These are phyloP conservation scores for Gonioctena quinquepunctata DNA, from an alignment of 1,140 invertebrate genomes.

Conservation along the genomic window DNA sequence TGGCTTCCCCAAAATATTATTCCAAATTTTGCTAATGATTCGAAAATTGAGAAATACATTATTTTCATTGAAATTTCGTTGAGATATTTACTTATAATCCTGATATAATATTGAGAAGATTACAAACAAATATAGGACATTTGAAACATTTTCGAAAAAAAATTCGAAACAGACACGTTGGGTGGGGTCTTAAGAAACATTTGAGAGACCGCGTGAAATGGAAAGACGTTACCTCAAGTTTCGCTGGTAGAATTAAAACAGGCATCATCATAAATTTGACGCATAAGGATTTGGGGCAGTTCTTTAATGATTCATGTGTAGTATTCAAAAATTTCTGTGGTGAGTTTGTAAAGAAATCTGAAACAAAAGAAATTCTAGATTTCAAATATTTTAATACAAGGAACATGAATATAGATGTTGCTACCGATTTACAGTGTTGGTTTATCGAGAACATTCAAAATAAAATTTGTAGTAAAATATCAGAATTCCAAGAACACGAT, in stretches of 20 bases:
- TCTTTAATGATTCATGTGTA: background rate
- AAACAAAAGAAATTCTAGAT: background rate
- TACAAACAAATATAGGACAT: too few species aligned
- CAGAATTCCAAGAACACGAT: slow-evolving; percentile 25
- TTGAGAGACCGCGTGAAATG: too few species aligned
- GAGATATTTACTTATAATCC: too few species aligned
- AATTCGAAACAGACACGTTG: too few species aligned
- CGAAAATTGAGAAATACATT: too few species aligned
- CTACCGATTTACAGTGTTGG: slow-evolving; percentile 11
- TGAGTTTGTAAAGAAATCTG: background rate
- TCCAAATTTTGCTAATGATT: too few species aligned
- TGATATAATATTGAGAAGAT: too few species aligned
- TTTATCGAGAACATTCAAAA: background rate
- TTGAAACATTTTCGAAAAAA: too few species aligned
- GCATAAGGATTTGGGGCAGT: background rate
- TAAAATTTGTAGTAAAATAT: slow-evolving; percentile 9
- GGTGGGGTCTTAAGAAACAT: too few species aligned
- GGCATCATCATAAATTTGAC: background rate
- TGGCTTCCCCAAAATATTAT: too few species aligned
- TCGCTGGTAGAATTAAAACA: background rate
- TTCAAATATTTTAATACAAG: background rate
- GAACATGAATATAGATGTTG: background rate
- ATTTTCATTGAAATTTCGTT: too few species aligned
- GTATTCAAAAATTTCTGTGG: background rate
- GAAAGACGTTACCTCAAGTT: too few species aligned